Evolutionary conservation across 2,888 invertebrate genomes (phyloP).

Genomic region (Sialis fuliginosa): DNA sequence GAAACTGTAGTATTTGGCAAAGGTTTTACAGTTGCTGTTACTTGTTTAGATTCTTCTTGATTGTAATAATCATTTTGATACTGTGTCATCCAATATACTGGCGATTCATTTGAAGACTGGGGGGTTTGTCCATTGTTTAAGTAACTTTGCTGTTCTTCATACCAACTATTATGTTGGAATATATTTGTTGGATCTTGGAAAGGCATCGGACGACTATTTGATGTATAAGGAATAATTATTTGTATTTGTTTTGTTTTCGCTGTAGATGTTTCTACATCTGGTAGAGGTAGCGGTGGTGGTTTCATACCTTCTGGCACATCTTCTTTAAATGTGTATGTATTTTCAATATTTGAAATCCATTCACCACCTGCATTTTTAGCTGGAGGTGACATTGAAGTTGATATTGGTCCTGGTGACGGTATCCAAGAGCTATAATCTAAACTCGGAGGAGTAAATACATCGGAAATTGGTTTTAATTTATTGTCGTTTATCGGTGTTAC

Average conservation of each 20-base stretch:
- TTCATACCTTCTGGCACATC: conserved; percentile 9
- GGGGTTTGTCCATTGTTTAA: conserved; percentile 10
- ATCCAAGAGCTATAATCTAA: conserved; percentile 17
- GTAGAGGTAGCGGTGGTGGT: conserved; percentile 10
- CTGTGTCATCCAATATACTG: conserved; percentile 17
- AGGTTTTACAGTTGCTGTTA: conserved; percentile 22
- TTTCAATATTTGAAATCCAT: conserved; percentile 7
- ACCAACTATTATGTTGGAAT: conserved; percentile 18
- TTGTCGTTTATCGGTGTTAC: conserved; percentile 9
- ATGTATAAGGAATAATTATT: conserved; percentile 67
- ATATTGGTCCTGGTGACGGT: conserved; percentile 12
- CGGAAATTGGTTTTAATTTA: conserved; percentile 16
- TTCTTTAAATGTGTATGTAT: conserved; percentile 4
- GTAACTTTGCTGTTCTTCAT: conserved; percentile 11
- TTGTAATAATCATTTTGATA: conserved; percentile 30
- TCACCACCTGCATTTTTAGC: conserved; percentile 9
- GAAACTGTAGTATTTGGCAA: conserved; percentile 16
- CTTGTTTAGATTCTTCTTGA: conserved; percentile 28
- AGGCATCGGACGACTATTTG: conserved; percentile 34
- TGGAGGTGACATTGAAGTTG: conserved; percentile 17
- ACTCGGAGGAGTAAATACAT: conserved; percentile 16
- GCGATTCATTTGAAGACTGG: conserved; percentile 9
- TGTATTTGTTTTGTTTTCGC: conserved; percentile 46
- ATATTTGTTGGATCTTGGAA: conserved; percentile 16
- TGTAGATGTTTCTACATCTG: neutral